Evolutionary conservation across 2,888 invertebrate species (phyloP).

Genomic region (Tenthredo amoena): DNA sequence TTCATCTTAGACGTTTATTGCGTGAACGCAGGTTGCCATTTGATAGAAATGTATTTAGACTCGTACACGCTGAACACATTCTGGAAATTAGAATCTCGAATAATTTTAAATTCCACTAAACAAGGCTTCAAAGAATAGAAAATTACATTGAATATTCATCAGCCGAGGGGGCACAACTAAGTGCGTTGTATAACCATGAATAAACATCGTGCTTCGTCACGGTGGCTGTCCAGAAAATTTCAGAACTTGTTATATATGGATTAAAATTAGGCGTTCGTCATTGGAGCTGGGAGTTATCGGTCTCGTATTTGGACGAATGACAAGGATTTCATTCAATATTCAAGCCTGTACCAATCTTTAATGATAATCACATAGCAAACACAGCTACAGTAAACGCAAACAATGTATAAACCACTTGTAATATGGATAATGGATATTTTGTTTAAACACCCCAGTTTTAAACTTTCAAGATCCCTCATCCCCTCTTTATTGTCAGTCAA

Average conservation of each 20-base stretch:
- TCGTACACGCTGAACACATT: not conserved
- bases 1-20: not conserved
- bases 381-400: not conserved
- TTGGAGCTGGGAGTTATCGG: not conserved
- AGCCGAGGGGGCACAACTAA: slow-evolving; percentile 42
- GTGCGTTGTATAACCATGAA: slow-evolving; percentile 48
- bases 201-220: slow-evolving; percentile 40
- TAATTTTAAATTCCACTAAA: slow-evolving; percentile 37
- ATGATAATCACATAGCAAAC: not conserved
- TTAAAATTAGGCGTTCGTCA: not conserved
- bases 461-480: not conserved
- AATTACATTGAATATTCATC: slow-evolving; percentile 52
- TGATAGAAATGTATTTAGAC: not conserved
- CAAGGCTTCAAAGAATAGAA: slow-evolving; percentile 51
- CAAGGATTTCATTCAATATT: not conserved
- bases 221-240: slow-evolving; percentile 13
- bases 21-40: slow-evolving; percentile 2
- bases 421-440: not conserved
- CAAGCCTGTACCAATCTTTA: not conserved
- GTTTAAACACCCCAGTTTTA: not conserved
- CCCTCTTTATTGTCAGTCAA: slow-evolving; percentile 8
- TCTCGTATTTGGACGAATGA: not conserved
- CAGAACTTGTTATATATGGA: slow-evolving; percentile 3
- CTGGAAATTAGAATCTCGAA: slow-evolving; percentile 29
- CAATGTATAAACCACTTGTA: not conserved